Evolutionary conservation across 2,113 vertebrate species (phyloP), one percentile per base, ranked within the genome.

Genomic region (Cinclus mexicanus): DNA sequence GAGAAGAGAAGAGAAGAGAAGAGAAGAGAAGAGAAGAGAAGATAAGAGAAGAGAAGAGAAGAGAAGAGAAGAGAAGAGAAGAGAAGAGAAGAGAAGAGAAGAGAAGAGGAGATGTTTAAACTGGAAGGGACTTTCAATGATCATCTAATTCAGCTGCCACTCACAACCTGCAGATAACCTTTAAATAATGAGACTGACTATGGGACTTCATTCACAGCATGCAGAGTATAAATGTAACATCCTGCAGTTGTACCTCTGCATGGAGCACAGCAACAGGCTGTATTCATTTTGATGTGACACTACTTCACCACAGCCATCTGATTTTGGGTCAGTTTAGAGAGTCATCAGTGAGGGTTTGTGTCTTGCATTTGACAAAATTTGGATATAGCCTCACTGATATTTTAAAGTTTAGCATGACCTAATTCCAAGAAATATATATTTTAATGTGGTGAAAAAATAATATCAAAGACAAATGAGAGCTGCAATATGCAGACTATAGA

Each of bases 191-290:
- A 81, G 44, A 33, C 10, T 52, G 61, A 85, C 25, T 25, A 8
- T 35, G 31, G 53, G 44, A 81, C 20, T 87, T 77, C 44, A 33
- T 69, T 61, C 46, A 50, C 26, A 84, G 25, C 10, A 26, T 31
- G 6, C 28, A 44, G n/a, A 47, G 7, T 39, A 29, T 74, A 60
- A 69, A 52, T 1, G 0, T 18, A 68, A 39, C 53, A 64, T 60
- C 53, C 41, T 64, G 6, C 14, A 14, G 20, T 28, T 0, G 1
- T 52, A 24, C 4, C 35, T 41, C 35, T 76, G 20, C 0, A 2
- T 59, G 55, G 22, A 88, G 37, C 16, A 92, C 64, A 81, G 33
- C 5, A 28, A 47, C 41, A 50, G 9, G 5, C 6, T n/a, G 23
- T 28, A 12, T 24, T 59, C 1, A 3, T 87, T 82, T 67, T 57